Evolutionary conservation across 2,113 vertebrate species (phyloP), one percentile per base, ranked within the genome.

Genomic region (Balaeniceps rex): DNA sequence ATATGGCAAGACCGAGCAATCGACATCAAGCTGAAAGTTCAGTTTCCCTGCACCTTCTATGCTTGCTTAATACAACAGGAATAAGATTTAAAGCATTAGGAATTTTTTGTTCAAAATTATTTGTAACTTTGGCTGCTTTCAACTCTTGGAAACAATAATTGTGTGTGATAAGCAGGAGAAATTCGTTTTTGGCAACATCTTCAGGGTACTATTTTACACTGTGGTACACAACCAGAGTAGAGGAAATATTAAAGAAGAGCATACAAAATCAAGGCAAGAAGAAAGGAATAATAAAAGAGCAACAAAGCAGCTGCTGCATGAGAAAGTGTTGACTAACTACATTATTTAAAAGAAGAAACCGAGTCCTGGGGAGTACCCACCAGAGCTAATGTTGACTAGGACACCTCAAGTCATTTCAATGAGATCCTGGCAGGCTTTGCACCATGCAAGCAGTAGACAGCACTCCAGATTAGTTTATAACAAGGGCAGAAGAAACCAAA

Each of bases 361-460:
- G 58, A 46, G 44, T 7, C 60, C 66, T 47, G 34, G 66, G 34
- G n/a, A 49, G 40, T 3, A 15, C 8, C 19, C 64, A 58, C 19
- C 64, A 19, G 34, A 51, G 61, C 74, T 13, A 3, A 8, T 8
- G 14, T 0, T 19, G n/a, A 19, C 38, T 31, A 46, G 46, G 52
- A 66, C 34, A 57, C 42, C 61, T 24, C 33, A 36, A 10, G 51
- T 17, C 4, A 1, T 28, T 47, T 33, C 57, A 47, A 0, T 7
- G 40, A 11, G 31, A 11, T 13, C 4, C 71, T 65, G 78, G 33
- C 36, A 51, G 34, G 72, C 85, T 65, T 36, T 1, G 2, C 65
- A 22, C 33, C 19, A 52, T 2, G 1, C 8, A 1, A 60, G 34
- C 65, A 23, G 38, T 2, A 2, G 2, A 17, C 38, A 72, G 44